Evolutionary conservation across 2,888 invertebrate species (phyloP).

Genomic region (Terebella lapidaria): DNA sequence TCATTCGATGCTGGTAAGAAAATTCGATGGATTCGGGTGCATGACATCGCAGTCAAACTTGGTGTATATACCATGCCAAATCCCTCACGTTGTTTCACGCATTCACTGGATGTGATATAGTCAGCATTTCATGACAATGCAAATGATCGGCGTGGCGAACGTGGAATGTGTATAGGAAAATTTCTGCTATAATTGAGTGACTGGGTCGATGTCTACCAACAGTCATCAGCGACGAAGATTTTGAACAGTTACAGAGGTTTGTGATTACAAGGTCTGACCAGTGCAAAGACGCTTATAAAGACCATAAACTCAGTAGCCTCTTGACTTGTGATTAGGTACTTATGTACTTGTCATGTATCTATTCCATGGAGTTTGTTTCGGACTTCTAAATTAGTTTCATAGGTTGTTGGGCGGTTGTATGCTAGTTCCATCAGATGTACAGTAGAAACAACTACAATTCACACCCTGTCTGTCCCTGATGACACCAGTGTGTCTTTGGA

Average conservation of each 20-base stretch:
- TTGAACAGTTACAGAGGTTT: constrained; percentile 22
- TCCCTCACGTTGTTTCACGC: constrained; percentile 25
- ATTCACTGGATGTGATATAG: constrained; percentile 29
- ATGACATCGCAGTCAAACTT: constrained; percentile 19
- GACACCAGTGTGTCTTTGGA: too few relatives aligned
- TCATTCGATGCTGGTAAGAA: constrained; percentile 22
- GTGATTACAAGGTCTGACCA: constrained; percentile 28
- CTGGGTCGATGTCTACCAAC: constrained; percentile 13
- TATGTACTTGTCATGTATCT: too few relatives aligned
- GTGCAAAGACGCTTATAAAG: constrained; percentile 19
- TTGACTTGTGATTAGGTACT: too few relatives aligned
- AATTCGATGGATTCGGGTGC: constrained; percentile 22
- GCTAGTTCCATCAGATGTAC: too few relatives aligned
- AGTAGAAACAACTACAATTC: too few relatives aligned
- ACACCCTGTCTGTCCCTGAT: too few relatives aligned
- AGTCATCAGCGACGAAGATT: constrained; percentile 13
- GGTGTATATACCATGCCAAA: constrained; percentile 19
- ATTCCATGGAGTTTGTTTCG: too few relatives aligned
- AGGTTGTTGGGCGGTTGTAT: too few relatives aligned
- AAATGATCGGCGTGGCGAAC: constrained; percentile 27
- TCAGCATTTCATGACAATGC: constrained; percentile 25
- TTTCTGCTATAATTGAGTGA: constrained; percentile 14
- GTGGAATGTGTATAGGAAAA: constrained; percentile 22
- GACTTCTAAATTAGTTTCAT: too few relatives aligned
- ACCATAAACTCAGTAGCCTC: too few relatives aligned